Evolutionary conservation across 2,888 invertebrate genomes (phyloP), one percentile per base, ranked within the genome.

Genomic region (Drosophila pseudotalamancana): DNA sequence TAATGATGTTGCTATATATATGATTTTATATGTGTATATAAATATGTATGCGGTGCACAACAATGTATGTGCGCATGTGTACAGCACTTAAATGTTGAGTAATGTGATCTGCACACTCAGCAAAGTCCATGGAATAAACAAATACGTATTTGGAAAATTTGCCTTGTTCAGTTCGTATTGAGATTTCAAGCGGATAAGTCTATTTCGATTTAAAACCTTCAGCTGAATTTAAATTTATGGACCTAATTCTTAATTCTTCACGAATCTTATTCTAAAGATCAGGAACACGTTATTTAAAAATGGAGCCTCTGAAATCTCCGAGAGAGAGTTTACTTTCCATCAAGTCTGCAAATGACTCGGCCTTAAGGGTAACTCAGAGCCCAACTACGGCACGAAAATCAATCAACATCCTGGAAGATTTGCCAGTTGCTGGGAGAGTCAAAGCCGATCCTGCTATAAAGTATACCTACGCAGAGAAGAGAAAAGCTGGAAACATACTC

Each of bases 81-180:
- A 25, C 11, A 16, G 6, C 18, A 39, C 37, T 39, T 39, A 6
- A 8, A n/a, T 19, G 3, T 8, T n/a, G n/a, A 16, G 18, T 3
- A 45, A 45, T 45, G 3, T 19, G 29, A 29, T 8, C 12, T 45
- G 43, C 19, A 6, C 5, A 45, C 8, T 45, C 43, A 45, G 43
- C 43, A 45, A n/a, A 42, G 6, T 16, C 11, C 25, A n/a, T 18
- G 23, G 16, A 29, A 45, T 12, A 45, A 45, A 19, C 27, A 43
- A 27, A 16, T 25, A 6, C 25, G 3, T 14, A 3, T 6, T 11
- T n/a, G n/a, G 6, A 16, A 8, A 25, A 12, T 21, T 39, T 23
- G 9, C 9, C 5, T 14, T 40, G 27, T 29, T 4, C 43, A 43
- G 27, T 43, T 29, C 18, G 27, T 0, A 6, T 18, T n/a, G 12